These are phyloP conservation scores for Saccostrea echinata DNA, from an alignment of 1,140 invertebrate genomes.

Conservation along the genomic window DNA sequence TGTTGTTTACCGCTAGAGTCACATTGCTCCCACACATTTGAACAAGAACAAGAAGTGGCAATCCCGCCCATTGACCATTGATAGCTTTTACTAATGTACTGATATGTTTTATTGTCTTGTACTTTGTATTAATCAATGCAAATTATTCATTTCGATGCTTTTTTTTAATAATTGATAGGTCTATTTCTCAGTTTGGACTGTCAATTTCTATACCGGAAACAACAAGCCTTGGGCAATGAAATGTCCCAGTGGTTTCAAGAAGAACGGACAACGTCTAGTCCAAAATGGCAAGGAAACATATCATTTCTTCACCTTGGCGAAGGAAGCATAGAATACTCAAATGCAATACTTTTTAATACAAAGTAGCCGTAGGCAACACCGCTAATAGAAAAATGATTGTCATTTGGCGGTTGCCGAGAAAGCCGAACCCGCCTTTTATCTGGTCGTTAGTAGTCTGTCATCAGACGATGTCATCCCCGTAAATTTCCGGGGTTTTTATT, in stretches of 20 bases:
- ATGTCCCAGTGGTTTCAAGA: background rate
- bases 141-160: background rate
- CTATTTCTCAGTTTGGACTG: constrained; percentile 20
- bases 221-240: background rate
- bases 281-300: constrained; percentile 28
- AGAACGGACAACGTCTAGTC: constrained; percentile 8
- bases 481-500: constrained; percentile 39
- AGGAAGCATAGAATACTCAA: constrained; percentile 1
- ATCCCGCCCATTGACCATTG: background rate
- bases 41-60: background rate
- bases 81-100: background rate
- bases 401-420: constrained; percentile 34
- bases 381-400: constrained; percentile 39
- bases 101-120: constrained; percentile 16
- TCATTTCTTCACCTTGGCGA: constrained; percentile 11
- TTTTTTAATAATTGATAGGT: background rate
- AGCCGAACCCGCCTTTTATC: constrained; percentile 29
- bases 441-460: constrained; percentile 30
- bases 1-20: background rate
- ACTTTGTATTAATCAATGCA: constrained; percentile 22
- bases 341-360: constrained; percentile 22
- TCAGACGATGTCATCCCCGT: constrained; percentile 16
- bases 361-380: background rate
- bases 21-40: constrained; percentile 7
- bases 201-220: constrained; percentile 34